Evolutionary conservation across 2,888 invertebrate genomes (phyloP).

Genomic region (Ornithoptera alexandrae): DNA sequence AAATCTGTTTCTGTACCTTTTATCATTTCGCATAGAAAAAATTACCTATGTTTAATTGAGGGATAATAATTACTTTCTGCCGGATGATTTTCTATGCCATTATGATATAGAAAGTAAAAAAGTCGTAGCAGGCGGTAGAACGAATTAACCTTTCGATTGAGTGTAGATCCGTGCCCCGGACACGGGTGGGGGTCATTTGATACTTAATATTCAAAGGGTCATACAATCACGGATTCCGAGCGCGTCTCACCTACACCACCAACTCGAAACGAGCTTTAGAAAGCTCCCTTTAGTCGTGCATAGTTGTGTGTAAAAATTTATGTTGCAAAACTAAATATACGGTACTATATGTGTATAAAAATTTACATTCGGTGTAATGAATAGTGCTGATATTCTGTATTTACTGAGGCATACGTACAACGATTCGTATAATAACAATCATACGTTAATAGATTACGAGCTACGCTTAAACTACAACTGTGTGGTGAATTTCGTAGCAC

Average conservation of each 20-base stretch:
- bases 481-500: conserved; percentile 20
- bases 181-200: conserved; percentile 69
- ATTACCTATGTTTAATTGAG: neutral
- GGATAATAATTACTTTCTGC: neutral
- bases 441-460: conserved; percentile 14
- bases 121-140: conserved; percentile 50
- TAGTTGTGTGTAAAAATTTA: conserved; percentile 39
- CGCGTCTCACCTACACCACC: conserved; percentile 59
- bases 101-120: conserved; percentile 24
- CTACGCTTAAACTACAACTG: conserved; percentile 12
- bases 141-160: conserved; percentile 62
- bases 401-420: conserved; percentile 15
- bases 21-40: too few species aligned
- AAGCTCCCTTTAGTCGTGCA: conserved; percentile 49
- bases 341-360: conserved; percentile 15
- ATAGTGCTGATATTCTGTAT: conserved; percentile 3
- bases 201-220: conserved; percentile 77
- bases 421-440: conserved; percentile 13
- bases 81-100: neutral
- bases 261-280: conserved; percentile 47
- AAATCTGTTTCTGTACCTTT: too few species aligned
- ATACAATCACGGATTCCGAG: conserved; percentile 68
- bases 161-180: conserved; percentile 62
- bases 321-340: neutral
- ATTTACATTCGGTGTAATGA: conserved; percentile 5